phyloP scores from a whole-genome alignment of 2,113 vertebrate species.

The Gila orcuttii region DNA sequence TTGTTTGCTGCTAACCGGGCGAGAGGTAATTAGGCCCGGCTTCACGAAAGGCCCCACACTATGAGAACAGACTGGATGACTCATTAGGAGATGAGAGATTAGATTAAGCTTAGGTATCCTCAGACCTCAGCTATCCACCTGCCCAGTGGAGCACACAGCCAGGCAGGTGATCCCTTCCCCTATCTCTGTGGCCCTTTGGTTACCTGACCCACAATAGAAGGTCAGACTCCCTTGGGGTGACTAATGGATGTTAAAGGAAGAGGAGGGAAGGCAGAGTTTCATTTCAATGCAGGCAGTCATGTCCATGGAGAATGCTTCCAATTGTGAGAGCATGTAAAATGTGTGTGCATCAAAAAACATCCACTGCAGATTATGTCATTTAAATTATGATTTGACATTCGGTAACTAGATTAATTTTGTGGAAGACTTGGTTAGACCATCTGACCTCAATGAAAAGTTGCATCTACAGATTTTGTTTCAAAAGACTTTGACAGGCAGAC shows the following conservation, averaged over 20 bases:
- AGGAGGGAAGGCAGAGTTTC: neutral
- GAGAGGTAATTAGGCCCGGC: constrained; percentile 74
- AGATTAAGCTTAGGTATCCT: constrained; percentile 73
- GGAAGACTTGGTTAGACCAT: neutral
- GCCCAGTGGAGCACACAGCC: constrained; percentile 43
- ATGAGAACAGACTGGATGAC: constrained; percentile 57
- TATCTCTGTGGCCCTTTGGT: constrained; percentile 37
- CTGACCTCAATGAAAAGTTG: neutral
- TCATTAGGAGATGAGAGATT: constrained; percentile 78
- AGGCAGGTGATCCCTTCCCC: constrained; percentile 65
- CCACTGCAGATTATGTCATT: neutral
- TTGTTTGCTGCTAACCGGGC: constrained; percentile 71
- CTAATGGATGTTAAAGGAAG: constrained; percentile 66
- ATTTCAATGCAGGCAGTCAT: constrained; percentile 24
- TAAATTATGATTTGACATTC: neutral
- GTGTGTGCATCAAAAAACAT: neutral
- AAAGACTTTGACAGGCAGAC: neutral
- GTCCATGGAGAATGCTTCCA: neutral
- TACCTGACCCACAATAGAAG: constrained; percentile 55
- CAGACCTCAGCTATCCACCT: constrained; percentile 67
- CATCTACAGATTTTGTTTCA: constrained; percentile 6
- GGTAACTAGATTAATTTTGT: neutral
- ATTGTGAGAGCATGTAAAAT: neutral
- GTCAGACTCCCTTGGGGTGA: constrained; percentile 51
- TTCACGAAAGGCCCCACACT: constrained; percentile 69